phyloP scores from a whole-genome alignment of 2,888 invertebrate genomes.

The Pimpla rufipes region DNA sequence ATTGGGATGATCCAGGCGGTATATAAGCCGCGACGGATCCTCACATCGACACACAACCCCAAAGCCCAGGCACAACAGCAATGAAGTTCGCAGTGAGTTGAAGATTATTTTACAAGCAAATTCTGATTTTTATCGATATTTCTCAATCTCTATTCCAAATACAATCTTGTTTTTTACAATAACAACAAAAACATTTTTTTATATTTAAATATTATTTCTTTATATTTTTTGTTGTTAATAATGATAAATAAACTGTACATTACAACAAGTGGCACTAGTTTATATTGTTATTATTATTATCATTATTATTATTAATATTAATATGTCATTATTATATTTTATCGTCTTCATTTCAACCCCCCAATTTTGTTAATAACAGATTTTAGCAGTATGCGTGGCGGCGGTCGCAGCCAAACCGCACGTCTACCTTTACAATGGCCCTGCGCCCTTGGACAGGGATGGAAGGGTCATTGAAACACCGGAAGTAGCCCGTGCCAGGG shows the following conservation, averaged over 20 bases:
- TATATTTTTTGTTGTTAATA: too few relatives aligned
- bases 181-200: too few relatives aligned
- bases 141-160: background rate
- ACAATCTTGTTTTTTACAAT: background rate
- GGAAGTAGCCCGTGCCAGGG: constrained; percentile 83
- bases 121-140: background rate
- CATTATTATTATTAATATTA: background rate
- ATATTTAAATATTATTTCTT: too few relatives aligned
- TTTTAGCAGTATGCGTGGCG: constrained; percentile 49
- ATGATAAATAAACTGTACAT: background rate
- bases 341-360: too few relatives aligned
- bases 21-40: constrained; percentile 57
- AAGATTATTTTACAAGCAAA: background rate
- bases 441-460: constrained; percentile 75
- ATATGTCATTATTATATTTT: too few relatives aligned
- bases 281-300: background rate
- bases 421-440: constrained; percentile 76
- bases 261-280: background rate
- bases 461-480: constrained; percentile 83
- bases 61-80: constrained; percentile 34
- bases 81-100: constrained; percentile 67
- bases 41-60: constrained; percentile 45
- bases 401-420: constrained; percentile 68
- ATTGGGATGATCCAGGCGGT: constrained; percentile 48
- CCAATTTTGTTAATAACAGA: constrained; percentile 16